Evolutionary conservation across 2,113 vertebrate species (phyloP).

Genomic region (Anoura caudifer): DNA sequence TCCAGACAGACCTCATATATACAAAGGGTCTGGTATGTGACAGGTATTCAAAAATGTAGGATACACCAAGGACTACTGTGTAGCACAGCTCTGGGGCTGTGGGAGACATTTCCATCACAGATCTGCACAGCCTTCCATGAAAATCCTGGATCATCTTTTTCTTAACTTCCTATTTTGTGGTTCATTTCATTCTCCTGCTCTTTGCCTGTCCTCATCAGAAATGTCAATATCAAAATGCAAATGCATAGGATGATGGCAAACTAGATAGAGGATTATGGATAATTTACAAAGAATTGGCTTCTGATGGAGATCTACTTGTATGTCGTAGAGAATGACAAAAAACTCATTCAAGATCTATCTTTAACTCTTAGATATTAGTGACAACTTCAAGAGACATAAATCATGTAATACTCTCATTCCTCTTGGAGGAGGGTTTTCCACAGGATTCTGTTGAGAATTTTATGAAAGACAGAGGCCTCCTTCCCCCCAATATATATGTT

Average conservation of each 20-base stretch:
- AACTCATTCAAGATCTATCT: not conserved
- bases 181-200: not conserved
- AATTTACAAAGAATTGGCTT: not conserved
- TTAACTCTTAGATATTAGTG: not conserved
- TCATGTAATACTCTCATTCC: not conserved
- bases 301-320: not conserved
- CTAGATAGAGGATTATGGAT: not conserved
- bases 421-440: not conserved
- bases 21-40: not conserved
- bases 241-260: not conserved
- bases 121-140: rapidly evolving
- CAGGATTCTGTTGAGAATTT: not conserved
- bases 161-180: not conserved
- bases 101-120: not conserved
- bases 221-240: not conserved
- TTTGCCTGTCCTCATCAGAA: not conserved
- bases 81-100: not conserved
- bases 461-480: not conserved
- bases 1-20: too few relatives aligned
- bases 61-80: not conserved
- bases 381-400: not conserved
- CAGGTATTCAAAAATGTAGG: not conserved
- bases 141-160: not conserved
- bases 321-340: not conserved
- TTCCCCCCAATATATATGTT: not conserved